phyloP scores from a whole-genome alignment of 2,113 vertebrate genomes.

The Clarias magur region DNA sequence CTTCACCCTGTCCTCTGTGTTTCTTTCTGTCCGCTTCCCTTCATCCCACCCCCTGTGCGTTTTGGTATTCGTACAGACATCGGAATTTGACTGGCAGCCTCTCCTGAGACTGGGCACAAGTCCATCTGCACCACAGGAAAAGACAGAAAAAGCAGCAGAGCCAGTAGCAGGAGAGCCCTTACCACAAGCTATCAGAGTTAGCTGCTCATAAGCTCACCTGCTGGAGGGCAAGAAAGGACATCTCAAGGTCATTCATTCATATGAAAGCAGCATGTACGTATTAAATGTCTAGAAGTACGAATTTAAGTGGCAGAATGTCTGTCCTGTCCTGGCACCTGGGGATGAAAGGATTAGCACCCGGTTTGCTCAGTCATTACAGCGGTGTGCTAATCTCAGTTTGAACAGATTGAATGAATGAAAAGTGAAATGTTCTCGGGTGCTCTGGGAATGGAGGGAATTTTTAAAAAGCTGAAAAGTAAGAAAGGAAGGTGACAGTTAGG shows the following conservation, averaged over 20 bases:
- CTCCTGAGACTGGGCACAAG: slow-evolving; percentile 72
- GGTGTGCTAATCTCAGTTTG: not conserved
- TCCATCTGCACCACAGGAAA: slow-evolving; percentile 74
- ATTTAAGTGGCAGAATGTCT: not conserved
- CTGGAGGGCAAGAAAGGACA: slow-evolving; percentile 71
- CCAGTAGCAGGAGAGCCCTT: slow-evolving; percentile 57
- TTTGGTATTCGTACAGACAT: slow-evolving; percentile 75
- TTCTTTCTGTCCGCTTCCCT: slow-evolving; percentile 12
- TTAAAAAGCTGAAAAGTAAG: slow-evolving; percentile 36
- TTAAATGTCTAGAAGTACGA: not conserved
- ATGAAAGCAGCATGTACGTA: slow-evolving; percentile 54
- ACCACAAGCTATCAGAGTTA: slow-evolving; percentile 16
- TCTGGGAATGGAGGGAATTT: slow-evolving; percentile 24
- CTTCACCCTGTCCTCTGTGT: slow-evolving; percentile 42
- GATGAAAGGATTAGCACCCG: slow-evolving; percentile 6
- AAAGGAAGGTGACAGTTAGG: slow-evolving; percentile 35
- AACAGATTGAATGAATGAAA: slow-evolving; percentile 18
- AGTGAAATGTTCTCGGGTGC: slow-evolving; percentile 1
- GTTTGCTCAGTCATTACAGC: slow-evolving; percentile 18
- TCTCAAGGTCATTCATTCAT: slow-evolving; percentile 74
- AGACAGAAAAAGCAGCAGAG: slow-evolving; percentile 53
- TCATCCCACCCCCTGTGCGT: slow-evolving; percentile 59
- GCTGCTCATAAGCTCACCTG: slow-evolving; percentile 50
- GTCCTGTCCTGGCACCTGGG: not conserved
- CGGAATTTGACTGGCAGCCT: slow-evolving; percentile 73